Evolutionary conservation across 2,113 vertebrate genomes (phyloP).

Genomic region (Hymenochirus boettgeri): DNA sequence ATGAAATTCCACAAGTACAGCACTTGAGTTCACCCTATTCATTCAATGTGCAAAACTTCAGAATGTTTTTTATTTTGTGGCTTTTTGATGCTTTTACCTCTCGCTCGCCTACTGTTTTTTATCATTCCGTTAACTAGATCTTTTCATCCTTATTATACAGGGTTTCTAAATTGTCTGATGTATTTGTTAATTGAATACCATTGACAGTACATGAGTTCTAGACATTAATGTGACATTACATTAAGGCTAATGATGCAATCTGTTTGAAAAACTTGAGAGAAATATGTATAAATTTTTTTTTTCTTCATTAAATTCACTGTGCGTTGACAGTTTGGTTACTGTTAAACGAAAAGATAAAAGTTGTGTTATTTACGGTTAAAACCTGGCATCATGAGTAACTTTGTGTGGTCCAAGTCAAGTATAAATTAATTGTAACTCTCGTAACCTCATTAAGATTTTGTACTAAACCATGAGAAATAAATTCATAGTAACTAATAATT

Average conservation of each 20-base stretch:
- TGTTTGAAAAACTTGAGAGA: not conserved
- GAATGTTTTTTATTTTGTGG: slow-evolving; percentile 28
- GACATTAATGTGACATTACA: slow-evolving; percentile 9
- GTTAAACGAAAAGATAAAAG: not conserved
- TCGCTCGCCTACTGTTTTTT: slow-evolving; percentile 13
- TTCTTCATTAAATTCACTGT: slow-evolving; percentile 22
- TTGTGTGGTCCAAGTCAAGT: slow-evolving; percentile 38
- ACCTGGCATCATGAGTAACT: slow-evolving; percentile 48
- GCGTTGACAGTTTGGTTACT: slow-evolving; percentile 13
- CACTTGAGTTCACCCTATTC: slow-evolving; percentile 28
- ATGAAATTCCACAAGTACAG: slow-evolving; percentile 18
- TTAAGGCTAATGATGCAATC: not conserved
- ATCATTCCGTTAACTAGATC: slow-evolving; percentile 17
- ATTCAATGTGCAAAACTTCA: slow-evolving; percentile 9
- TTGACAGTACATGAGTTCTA: not conserved
- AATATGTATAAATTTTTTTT: not conserved
- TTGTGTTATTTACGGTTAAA: slow-evolving; percentile 40
- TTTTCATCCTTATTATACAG: too few relatives aligned
- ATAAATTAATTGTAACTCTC: slow-evolving; percentile 30
- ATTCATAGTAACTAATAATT: slow-evolving; percentile 52
- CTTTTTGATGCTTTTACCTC: slow-evolving; percentile 36
- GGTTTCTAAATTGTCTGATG: not conserved
- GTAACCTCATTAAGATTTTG: slow-evolving; percentile 48
- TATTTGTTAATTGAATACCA: slow-evolving; percentile 1
- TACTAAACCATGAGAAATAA: slow-evolving; percentile 59